Evolutionary conservation across 2,797 vertebrate genomes (phyloP).

Genomic region (Hydrolagus colliei): DNA sequence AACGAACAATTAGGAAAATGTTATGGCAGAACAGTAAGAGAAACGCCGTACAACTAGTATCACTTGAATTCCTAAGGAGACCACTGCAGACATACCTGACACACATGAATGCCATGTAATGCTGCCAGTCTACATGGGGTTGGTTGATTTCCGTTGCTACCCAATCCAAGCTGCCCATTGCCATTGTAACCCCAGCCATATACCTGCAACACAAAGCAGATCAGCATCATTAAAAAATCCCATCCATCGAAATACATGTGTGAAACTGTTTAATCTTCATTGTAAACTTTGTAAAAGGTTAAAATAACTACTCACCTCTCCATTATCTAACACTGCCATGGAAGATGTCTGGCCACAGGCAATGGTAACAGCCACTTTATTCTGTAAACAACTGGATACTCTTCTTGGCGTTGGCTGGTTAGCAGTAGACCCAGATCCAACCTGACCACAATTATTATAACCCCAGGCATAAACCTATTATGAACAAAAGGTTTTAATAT

Average conservation of each 20-base stretch:
- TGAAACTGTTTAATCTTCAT: too few species aligned
- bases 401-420: constrained; percentile 90
- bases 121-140: constrained; percentile 86
- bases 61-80: too few species aligned
- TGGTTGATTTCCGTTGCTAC: constrained; percentile 89
- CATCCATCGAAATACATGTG: too few species aligned
- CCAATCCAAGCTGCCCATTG: constrained; percentile 90
- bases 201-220: constrained; percentile 59
- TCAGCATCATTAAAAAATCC: neutral
- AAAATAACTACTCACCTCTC: constrained; percentile 67
- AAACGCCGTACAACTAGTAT: too few species aligned
- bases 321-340: constrained; percentile 89
- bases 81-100: constrained; percentile 64
- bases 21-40: too few species aligned
- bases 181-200: constrained; percentile 99
- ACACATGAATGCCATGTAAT: constrained; percentile 77
- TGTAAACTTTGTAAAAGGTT: neutral
- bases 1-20: too few species aligned
- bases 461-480: constrained; percentile 89
- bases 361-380: constrained; percentile 83
- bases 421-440: constrained; percentile 93
- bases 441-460: constrained; percentile 95
- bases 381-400: constrained; percentile 90
- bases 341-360: constrained; percentile 96
- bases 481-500: neutral